A percentile compares a stretch with the other conserved stretches of the same genome.
These are phyloP conservation scores for Paramormyrops hopkinsi DNA, from an alignment of 2,797 vertebrate species.

Conservation along the genomic window DNA sequence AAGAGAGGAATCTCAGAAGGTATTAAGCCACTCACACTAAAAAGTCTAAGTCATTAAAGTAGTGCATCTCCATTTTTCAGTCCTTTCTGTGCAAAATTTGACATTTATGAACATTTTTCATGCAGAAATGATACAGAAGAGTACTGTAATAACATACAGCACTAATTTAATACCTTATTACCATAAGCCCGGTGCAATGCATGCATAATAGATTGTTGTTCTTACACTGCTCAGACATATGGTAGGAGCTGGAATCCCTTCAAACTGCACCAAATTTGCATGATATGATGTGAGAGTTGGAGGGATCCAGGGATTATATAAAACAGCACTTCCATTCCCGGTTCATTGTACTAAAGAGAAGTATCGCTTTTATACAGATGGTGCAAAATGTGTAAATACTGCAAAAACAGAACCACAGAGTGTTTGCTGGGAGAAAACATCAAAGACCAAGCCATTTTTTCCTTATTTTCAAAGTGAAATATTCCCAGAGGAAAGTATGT, in stretches of 20 bases:
- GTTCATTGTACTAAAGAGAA: conserved; percentile 71
- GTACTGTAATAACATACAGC: conserved; percentile 66
- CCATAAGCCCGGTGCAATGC: conserved; percentile 70
- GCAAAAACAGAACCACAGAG: conserved; percentile 56
- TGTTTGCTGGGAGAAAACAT: conserved; percentile 44
- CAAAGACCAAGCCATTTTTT: conserved; percentile 49
- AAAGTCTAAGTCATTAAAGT: conserved; percentile 28
- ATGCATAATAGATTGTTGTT: conserved; percentile 78
- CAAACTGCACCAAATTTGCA: conserved; percentile 72
- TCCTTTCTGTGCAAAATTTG: conserved; percentile 53
- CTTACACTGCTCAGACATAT: conserved; percentile 67
- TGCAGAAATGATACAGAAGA: conserved; percentile 63
- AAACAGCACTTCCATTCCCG: conserved; percentile 69
- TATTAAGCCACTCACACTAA: conserved; percentile 26
- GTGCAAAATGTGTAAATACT: conserved; percentile 48
- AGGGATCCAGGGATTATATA: conserved; percentile 76
- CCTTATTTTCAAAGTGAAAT: conserved; percentile 32
- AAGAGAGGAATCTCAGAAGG: conserved; percentile 32
- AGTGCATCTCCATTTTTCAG: conserved; percentile 45
- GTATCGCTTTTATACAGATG: conserved; percentile 72
- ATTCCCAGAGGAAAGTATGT: conserved; percentile 18
- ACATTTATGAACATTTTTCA: conserved; percentile 58
- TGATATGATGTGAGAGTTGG: conserved; percentile 77
- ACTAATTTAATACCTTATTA: conserved; percentile 79
- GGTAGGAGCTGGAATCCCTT: conserved; percentile 66